A percentile compares a stretch with the other conserved stretches of the same genome.
Evolutionary conservation across 2,113 vertebrate genomes (phyloP).

Genomic region (Rhineura floridana): DNA sequence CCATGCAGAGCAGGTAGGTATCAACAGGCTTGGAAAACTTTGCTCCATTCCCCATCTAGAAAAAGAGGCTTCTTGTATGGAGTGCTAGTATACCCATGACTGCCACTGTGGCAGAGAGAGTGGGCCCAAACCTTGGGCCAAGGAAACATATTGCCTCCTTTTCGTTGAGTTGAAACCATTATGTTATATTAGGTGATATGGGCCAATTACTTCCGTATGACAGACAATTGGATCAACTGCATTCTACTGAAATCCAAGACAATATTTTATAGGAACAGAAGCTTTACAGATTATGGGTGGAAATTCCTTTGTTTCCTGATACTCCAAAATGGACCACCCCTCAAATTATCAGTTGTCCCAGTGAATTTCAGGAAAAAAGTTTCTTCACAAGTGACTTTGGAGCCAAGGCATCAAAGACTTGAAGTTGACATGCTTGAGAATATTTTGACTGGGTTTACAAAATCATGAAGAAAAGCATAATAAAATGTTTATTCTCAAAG

Average conservation of each 20-base stretch:
- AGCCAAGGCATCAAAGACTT: background rate
- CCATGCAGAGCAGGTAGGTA: too few species aligned
- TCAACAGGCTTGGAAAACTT: too few species aligned
- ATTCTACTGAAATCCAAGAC: background rate
- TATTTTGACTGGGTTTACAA: conserved; percentile 7
- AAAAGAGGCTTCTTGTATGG: background rate
- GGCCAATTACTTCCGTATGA: too few species aligned
- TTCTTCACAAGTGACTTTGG: background rate
- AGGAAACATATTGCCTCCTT: background rate
- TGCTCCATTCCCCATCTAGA: background rate
- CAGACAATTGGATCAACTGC: background rate
- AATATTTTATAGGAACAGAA: background rate
- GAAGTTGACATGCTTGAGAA: background rate
- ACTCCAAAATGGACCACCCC: background rate
- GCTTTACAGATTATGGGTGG: background rate
- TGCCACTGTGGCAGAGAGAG: background rate
- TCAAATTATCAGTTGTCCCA: background rate
- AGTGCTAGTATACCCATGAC: background rate
- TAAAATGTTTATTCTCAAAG: background rate
- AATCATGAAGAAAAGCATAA: background rate
- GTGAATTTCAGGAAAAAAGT: background rate
- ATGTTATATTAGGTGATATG: background rate
- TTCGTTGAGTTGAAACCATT: background rate
- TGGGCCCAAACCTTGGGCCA: background rate
- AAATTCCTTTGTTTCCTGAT: background rate